These are phyloP conservation scores for Amblyopsis hoosieri DNA, from an alignment of 2,797 vertebrate species.

Conservation along the genomic window DNA sequence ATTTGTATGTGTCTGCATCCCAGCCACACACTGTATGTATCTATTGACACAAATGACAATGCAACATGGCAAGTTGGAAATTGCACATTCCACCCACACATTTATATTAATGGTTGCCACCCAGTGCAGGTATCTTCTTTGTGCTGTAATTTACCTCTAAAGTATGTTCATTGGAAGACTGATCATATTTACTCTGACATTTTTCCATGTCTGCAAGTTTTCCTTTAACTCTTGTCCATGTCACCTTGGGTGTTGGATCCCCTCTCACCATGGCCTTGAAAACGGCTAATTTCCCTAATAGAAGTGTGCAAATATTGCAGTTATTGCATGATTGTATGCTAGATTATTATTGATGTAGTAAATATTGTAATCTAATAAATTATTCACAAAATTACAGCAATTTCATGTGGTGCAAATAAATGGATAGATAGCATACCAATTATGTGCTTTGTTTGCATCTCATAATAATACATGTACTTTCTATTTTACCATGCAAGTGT, in stretches of 20 bases:
- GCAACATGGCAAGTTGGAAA: no score
- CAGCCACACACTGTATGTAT: constrained; percentile 70
- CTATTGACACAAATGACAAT: constrained; percentile 62
- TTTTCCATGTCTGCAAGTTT: constrained; percentile 69
- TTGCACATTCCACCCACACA: no score
- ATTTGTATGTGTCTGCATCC: constrained; percentile 84
- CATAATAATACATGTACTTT: no score
- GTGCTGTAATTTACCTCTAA: constrained; percentile 77
- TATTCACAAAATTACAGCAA: no score
- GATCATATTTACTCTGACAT: constrained; percentile 72
- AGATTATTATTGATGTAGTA: not conserved
- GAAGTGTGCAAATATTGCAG: constrained; percentile 11
- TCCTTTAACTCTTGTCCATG: constrained; percentile 77
- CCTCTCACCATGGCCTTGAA: constrained; percentile 83
- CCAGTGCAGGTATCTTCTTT: no score
- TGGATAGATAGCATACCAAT: not conserved
- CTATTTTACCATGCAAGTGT: no score
- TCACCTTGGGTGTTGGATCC: constrained; percentile 80
- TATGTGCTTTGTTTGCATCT: not conserved
- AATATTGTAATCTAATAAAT: not conserved
- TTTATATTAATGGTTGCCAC: not conserved
- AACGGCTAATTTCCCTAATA: constrained; percentile 78
- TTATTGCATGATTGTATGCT: no score
- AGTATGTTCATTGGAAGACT: constrained; percentile 70
- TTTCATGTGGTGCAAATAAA: not conserved